These are phyloP conservation scores for Cyclargus thomasi DNA, from an alignment of 1,140 invertebrate species.

Conservation along the genomic window DNA sequence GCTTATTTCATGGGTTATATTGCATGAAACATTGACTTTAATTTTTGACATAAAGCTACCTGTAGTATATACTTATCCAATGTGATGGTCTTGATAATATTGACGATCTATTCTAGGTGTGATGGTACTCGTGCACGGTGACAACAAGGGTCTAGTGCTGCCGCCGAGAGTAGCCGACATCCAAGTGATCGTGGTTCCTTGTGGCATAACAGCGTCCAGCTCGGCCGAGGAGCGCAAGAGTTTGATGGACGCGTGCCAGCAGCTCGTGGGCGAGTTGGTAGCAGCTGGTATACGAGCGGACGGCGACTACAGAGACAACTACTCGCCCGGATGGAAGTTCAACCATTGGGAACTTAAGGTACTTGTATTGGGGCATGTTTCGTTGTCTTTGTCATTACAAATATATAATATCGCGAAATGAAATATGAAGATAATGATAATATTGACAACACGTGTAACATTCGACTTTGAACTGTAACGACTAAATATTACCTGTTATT, in stretches of 20 bases:
- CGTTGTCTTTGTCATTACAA: too few relatives aligned
- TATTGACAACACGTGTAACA: too few relatives aligned
- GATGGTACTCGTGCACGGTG: conserved; percentile 97
- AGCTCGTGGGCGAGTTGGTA: conserved; percentile 79
- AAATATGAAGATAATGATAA: too few relatives aligned
- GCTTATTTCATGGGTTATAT: too few relatives aligned
- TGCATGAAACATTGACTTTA: too few relatives aligned
- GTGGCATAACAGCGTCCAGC: conserved; percentile 93
- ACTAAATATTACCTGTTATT: too few relatives aligned
- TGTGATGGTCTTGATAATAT: too few relatives aligned
- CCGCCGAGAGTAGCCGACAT: conserved; percentile 93
- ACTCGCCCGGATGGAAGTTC: conserved; percentile 99
- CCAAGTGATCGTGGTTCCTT: conserved; percentile 94
- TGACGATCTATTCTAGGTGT: conserved; percentile 78
- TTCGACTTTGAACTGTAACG: too few relatives aligned
- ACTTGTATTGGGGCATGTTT: too few relatives aligned
- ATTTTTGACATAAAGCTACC: too few relatives aligned
- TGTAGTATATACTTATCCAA: too few relatives aligned
- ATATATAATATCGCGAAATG: too few relatives aligned
- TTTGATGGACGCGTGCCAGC: conserved; percentile 84
- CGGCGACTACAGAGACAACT: conserved; percentile 94
- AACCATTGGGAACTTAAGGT: conserved; percentile 99
- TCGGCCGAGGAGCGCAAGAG: conserved; percentile 81
- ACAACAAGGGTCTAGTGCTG: conserved; percentile 96
- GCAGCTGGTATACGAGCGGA: conserved; percentile 81